Base-by-base conservation (phyloP, 2,797 vertebrate species). In the Coranthus polyacanthus region DNA sequence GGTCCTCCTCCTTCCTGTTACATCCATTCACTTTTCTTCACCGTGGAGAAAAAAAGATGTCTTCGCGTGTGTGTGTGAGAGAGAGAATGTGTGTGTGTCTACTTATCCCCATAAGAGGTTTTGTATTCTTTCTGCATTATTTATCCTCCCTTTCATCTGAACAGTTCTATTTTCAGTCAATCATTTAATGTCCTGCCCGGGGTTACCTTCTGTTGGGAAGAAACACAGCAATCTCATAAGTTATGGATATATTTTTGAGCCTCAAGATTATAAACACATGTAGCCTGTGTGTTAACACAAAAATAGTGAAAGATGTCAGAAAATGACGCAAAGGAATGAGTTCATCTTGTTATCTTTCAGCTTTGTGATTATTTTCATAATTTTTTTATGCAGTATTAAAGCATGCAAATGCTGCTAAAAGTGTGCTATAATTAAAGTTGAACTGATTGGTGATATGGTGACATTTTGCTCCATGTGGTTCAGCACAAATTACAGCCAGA, bases 1-100 rank as follows among this genome's bases (percentile, higher is more conserved):
- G 88, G 80, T 84, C 88, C 90, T 87, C 87, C 87, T 89, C 85
- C 84, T 90, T 87, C 85, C 89, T 91, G 89, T 84, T 82, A 67
- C 85, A 91, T 89, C 87, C 88, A 90, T 90, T 92, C 89, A 91
- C 87, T 88, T 87, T 84, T 89, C 88, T 75, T 86, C 85, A 82
- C 82, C 29, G 18, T 70, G 76, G 45, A 75, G 54, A 53, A 57
- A 71, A 45, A 68, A 54, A 50, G 26, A 49, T 50, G 20, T 65
- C 64, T 52, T 49, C 53, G 32, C 57, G 38, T 72, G 60, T 68
- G 38, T 71, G 69, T 42, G 17, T 68, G 42, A 38, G 54, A 65
- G 53, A 52, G 66, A 71, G 78, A 53, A 11, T 69, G 61, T 69
- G 79, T 59, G 70, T 83, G 72, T 61, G 73, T 81, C 82, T 77